Conservation (phyloP, 1,140 invertebrate genomes). For the Lamellibrachia luymesi region DNA sequence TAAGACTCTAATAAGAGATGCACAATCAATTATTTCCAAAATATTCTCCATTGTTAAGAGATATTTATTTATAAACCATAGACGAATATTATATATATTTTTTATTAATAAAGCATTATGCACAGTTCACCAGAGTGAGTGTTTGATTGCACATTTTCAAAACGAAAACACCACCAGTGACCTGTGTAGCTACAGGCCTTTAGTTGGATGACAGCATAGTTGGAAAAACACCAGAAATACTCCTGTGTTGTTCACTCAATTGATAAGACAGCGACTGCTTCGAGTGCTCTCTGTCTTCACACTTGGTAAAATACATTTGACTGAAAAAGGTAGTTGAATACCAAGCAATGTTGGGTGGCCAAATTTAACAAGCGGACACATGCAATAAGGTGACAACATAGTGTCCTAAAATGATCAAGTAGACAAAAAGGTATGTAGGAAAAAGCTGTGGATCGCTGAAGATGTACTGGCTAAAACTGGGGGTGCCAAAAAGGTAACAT, state of each 20-base stretch:
- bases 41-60: background rate
- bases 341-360: background rate
- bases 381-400: background rate
- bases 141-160: background rate
- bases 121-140: background rate
- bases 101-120: background rate
- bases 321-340: background rate
- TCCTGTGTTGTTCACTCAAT: background rate
- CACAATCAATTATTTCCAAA: background rate
- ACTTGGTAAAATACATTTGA: background rate
- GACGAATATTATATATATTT: no score
- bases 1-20: background rate
- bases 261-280: background rate
- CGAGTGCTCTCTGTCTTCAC: background rate
- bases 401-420: background rate
- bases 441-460: background rate
- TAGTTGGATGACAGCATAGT: background rate
- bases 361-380: background rate
- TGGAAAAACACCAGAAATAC: background rate
- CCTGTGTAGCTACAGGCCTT: background rate
- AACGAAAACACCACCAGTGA: background rate
- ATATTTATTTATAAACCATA: background rate
- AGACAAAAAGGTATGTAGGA: background rate
- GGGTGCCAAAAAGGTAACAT: background rate
- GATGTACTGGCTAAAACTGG: background rate